These are phyloP conservation scores for Sisyra terminalis DNA, from an alignment of 2,888 invertebrate genomes.

Conservation along the genomic window DNA sequence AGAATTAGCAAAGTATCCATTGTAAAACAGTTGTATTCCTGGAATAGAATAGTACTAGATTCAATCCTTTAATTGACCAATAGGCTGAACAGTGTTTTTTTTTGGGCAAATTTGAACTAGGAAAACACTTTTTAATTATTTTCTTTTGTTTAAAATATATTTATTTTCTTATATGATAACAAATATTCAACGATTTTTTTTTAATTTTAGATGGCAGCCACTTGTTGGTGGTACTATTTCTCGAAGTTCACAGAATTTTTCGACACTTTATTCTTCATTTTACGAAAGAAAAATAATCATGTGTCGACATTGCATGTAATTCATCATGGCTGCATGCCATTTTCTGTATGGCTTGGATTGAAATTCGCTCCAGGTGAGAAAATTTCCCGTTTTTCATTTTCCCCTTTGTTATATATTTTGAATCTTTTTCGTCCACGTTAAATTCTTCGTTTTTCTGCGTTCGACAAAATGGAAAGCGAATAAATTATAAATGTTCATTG, in stretches of 20 bases:
- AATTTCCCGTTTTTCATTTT: too few species aligned
- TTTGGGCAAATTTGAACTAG: too few species aligned
- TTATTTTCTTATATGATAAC: too few species aligned
- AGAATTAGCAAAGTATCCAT: too few species aligned
- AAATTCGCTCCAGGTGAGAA: constrained; percentile 78
- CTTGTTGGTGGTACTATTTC: constrained; percentile 90
- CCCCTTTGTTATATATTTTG: neutral
- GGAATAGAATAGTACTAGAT: too few species aligned
- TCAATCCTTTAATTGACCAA: too few species aligned
- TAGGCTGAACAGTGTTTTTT: too few species aligned
- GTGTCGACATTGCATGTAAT: constrained; percentile 84
- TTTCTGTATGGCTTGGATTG: constrained; percentile 88
- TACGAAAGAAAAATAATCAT: constrained; percentile 85
- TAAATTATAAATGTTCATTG: constrained; percentile 9
- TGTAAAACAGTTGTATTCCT: too few species aligned
- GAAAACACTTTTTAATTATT: too few species aligned
- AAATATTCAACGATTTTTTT: constrained; percentile 3
- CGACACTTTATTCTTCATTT: constrained; percentile 87
- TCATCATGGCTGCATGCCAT: constrained; percentile 90
- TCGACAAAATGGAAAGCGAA: neutral
- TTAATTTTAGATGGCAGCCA: constrained; percentile 51
- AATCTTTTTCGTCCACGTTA: neutral
- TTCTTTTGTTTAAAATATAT: constrained; percentile 2
- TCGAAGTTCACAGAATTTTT: constrained; percentile 90
- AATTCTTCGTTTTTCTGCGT: neutral